Evolutionary conservation across 2,113 vertebrate species (phyloP).

Genomic region (Falco punctatus): DNA sequence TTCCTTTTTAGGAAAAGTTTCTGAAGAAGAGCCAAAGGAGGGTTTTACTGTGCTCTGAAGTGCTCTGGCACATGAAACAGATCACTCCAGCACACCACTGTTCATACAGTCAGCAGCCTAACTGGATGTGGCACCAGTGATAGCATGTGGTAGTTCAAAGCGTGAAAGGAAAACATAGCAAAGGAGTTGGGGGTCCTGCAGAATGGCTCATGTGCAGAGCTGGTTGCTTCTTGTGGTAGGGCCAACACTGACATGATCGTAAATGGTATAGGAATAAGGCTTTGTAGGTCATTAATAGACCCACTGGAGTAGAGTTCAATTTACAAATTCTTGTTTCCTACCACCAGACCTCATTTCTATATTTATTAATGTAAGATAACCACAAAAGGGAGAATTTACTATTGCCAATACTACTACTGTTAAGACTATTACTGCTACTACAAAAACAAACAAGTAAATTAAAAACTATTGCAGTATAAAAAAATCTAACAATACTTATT

Average conservation of each 20-base stretch:
- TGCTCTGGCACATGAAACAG: neutral
- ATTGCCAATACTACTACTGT: neutral
- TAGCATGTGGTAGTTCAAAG: neutral
- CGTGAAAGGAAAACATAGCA: neutral
- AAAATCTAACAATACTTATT: neutral
- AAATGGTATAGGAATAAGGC: neutral
- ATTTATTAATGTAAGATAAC: neutral
- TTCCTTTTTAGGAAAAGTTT: neutral
- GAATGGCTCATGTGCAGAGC: neutral
- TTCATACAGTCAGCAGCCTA: neutral
- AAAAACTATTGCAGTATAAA: neutral
- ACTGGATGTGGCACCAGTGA: neutral
- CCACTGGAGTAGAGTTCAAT: neutral
- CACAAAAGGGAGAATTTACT: neutral
- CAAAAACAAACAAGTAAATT: neutral
- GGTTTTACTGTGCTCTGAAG: neutral
- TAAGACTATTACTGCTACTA: neutral
- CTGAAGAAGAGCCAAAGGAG: neutral
- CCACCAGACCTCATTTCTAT: neutral
- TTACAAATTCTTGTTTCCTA: neutral
- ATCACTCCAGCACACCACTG: accelerated
- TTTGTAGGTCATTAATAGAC: neutral
- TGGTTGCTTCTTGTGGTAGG: neutral
- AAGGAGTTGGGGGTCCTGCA: neutral
- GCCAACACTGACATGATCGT: neutral